These are phyloP conservation scores for Neodontobutis hainanensis DNA, from an alignment of 2,113 vertebrate genomes.

Conservation along the genomic window DNA sequence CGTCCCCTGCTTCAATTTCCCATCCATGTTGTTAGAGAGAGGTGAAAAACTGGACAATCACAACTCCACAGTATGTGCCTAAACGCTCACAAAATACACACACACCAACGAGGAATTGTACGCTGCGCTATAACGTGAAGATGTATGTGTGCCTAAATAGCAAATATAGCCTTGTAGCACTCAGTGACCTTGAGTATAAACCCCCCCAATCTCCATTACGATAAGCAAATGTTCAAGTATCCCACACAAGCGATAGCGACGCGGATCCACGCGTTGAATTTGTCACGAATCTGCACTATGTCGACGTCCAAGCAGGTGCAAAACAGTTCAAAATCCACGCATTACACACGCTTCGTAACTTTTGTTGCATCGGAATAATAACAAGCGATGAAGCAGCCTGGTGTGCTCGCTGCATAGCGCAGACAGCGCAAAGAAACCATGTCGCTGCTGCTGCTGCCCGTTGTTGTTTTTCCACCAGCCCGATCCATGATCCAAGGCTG, in stretches of 20 bases:
- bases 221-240: slow-evolving; percentile 76
- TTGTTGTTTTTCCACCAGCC: slow-evolving; percentile 76
- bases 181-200: slow-evolving; percentile 83
- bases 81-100: slow-evolving; percentile 52
- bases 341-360: slow-evolving; percentile 78
- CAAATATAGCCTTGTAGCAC: slow-evolving; percentile 60
- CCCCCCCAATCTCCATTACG: slow-evolving; percentile 69
- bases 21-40: slow-evolving; percentile 82
- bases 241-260: slow-evolving; percentile 60
- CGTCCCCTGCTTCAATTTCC: slow-evolving; percentile 84
- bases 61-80: slow-evolving; percentile 58
- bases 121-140: slow-evolving; percentile 54
- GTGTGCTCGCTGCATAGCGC: slow-evolving; percentile 64
- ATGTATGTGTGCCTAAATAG: slow-evolving; percentile 42
- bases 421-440: slow-evolving; percentile 71
- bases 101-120: slow-evolving; percentile 26
- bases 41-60: slow-evolving; percentile 37
- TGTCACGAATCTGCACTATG: slow-evolving; percentile 63
- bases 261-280: slow-evolving; percentile 64
- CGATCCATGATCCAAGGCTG: slow-evolving; percentile 75
- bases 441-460: slow-evolving; percentile 77
- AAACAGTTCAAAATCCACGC: slow-evolving; percentile 66
- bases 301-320: slow-evolving; percentile 77
- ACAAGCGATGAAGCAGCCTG: slow-evolving; percentile 30
- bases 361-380: slow-evolving; percentile 75